Conservation (phyloP, 2,888 invertebrate genomes). For the Spodoptera exigua region DNA sequence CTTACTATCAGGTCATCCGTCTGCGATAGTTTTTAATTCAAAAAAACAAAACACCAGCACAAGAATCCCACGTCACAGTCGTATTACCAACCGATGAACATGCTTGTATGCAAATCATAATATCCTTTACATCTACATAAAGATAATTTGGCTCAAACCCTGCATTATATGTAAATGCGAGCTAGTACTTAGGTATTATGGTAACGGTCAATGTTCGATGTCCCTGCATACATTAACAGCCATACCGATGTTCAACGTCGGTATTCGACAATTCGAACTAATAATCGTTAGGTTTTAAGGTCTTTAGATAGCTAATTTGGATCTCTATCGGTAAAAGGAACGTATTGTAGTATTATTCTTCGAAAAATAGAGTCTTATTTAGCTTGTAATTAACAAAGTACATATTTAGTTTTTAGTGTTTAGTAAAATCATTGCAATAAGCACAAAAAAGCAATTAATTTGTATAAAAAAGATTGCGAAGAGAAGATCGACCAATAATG, state of each 20-base stretch:
- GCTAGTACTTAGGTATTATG: conserved; percentile 42
- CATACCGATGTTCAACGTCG: conserved; percentile 5
- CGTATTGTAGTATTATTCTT: not conserved
- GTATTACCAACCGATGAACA: conserved; percentile 7
- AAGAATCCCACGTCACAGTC: not conserved
- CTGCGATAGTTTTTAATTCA: no score
- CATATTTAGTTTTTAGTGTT: no score
- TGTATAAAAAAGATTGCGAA: no score
- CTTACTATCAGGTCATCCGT: no score
- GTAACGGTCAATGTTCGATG: conserved; percentile 22
- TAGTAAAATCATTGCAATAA: no score
- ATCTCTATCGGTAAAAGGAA: no score
- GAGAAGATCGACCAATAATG: no score
- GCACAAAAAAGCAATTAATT: no score
- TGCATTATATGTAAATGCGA: conserved; percentile 61
- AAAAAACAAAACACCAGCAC: no score
- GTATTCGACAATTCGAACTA: not conserved
- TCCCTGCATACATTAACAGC: conserved; percentile 42
- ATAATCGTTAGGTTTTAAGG: conserved; percentile 2
- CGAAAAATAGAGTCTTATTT: no score
- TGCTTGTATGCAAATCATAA: conserved; percentile 22
- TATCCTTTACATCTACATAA: conserved; percentile 44
- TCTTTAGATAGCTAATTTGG: no score
- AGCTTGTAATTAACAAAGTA: no score
- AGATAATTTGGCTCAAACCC: conserved; percentile 58